Evolutionary conservation across 1,140 invertebrate genomes (phyloP), one percentile per base, ranked within the genome.

Genomic region (Meloidogyne hapla): DNA sequence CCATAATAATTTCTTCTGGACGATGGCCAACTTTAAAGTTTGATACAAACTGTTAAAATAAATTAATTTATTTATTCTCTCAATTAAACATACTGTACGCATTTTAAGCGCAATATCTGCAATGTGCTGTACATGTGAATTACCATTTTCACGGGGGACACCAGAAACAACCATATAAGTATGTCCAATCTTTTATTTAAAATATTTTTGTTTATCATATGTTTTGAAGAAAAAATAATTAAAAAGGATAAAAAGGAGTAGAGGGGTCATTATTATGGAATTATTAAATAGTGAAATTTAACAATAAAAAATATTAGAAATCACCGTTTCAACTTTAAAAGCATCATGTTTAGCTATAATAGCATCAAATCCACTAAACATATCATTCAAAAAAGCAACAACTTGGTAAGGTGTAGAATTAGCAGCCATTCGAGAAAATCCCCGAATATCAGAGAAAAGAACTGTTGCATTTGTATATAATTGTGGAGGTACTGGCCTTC

Each of bases 11-110:
- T 76, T 94, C 92, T 42, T 92, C 90, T 0, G 94, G 94, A 69
- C 92, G 89, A 88, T 98, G 95, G n/a, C 92, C 91, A 81, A 98
- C 96, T 69, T 91, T 91, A 89, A 98, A 98, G 66, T 91, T 92
- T 82, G 92, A 90, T 2, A 98, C 93, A 23, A 92, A 92, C 76
- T 93, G n/a, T n/a, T n/a, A n/a, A 90, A 69, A 95, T 9, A 23
- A 62, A 62, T 28, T 10, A 6, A 79, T 38, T 62, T 23, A 21
- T 61, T 72, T 28, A 63, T 33, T 25, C 3, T 33, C 21, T 10
- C 4, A 15, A 69, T 13, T 21, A 18, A 33, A 23, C 64, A 40
- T 77, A 87, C 84, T 61, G 65, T 77, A 67, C 85, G 89, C 18
- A 99, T 89, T 0, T 92, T 92, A 64, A 99, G 89, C 0, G 95